Evolutionary conservation across 2,113 vertebrate species (phyloP).

Genomic region (Menidia beryllina): DNA sequence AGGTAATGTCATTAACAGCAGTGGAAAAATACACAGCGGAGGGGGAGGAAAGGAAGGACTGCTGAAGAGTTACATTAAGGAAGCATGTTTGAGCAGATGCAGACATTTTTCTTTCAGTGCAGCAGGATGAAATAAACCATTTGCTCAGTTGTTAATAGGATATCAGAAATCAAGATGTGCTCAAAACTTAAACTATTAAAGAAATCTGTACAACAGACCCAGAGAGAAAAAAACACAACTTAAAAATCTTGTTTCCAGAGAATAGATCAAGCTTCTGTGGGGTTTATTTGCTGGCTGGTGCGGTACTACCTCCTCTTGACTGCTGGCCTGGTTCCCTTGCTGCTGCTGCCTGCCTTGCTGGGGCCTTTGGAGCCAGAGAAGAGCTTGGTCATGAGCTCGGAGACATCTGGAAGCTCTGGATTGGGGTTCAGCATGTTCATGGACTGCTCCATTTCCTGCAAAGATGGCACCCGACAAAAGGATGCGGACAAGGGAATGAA

Average conservation of each 20-base stretch:
- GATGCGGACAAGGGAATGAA: background rate
- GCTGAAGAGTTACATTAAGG: constrained; percentile 35
- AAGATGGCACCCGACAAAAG: background rate
- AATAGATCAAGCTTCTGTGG: constrained; percentile 42
- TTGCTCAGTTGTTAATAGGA: constrained; percentile 45
- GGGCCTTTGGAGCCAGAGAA: constrained; percentile 96
- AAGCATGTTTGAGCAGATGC: constrained; percentile 36
- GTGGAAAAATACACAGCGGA: constrained; percentile 60
- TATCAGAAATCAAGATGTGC: constrained; percentile 57
- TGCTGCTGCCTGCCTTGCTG: constrained; percentile 90
- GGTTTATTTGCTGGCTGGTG: background rate
- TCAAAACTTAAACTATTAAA: constrained; percentile 61
- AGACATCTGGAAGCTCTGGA: constrained; percentile 97
- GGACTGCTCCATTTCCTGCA: constrained; percentile 98
- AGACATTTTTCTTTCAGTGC: constrained; percentile 62
- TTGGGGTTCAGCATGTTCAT: constrained; percentile 99
- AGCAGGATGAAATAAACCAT: constrained; percentile 40
- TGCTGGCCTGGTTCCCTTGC: constrained; percentile 88
- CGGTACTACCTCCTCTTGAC: constrained; percentile 95
- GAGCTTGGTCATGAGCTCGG: constrained; percentile 98
- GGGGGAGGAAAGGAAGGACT: constrained; percentile 56
- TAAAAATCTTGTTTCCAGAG: constrained; percentile 68
- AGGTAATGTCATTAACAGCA: constrained; percentile 81
- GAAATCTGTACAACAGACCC: constrained; percentile 73
- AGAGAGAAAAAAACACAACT: constrained; percentile 39